A percentile compares a stretch with the other conserved stretches of the same genome.
phyloP scores from a whole-genome alignment of 2,888 invertebrate genomes.

The Athetis lepigone region DNA sequence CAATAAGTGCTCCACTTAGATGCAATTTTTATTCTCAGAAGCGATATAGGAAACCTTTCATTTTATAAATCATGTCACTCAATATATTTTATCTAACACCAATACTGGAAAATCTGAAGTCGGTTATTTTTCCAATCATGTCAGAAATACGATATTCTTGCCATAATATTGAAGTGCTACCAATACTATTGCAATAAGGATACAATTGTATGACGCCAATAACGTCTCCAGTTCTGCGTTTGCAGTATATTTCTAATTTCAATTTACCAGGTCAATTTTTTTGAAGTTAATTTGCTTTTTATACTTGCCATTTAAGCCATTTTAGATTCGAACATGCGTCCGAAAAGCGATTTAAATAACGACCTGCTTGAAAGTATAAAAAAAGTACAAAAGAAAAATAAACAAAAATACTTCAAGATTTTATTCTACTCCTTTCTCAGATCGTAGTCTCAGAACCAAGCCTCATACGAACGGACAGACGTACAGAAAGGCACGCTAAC shows the following conservation, averaged over 20 bases:
- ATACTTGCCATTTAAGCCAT: background rate
- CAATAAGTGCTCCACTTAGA: background rate
- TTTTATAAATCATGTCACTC: no score
- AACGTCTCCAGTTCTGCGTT: background rate
- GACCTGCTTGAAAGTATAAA: no score
- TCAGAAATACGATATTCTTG: background rate
- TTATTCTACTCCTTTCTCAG: no score
- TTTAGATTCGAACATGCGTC: no score
- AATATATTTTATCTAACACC: background rate
- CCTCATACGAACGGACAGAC: no score
- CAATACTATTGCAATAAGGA: no score
- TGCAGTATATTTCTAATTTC: background rate
- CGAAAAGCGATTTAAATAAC: no score
- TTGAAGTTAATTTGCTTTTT: background rate
- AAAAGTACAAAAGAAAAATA: no score
- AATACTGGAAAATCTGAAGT: background rate
- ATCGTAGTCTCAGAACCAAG: no score
- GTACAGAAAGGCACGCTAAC: no score
- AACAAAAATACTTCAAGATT: no score
- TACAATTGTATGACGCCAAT: no score
- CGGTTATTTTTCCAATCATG: background rate
- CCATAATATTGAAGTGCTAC: background rate
- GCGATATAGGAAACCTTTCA: background rate
- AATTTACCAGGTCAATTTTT: background rate
- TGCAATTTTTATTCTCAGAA: conserved; percentile 4